Conservation (phyloP, 2,888 invertebrate genomes). For the Xestia c-nigrum region DNA sequence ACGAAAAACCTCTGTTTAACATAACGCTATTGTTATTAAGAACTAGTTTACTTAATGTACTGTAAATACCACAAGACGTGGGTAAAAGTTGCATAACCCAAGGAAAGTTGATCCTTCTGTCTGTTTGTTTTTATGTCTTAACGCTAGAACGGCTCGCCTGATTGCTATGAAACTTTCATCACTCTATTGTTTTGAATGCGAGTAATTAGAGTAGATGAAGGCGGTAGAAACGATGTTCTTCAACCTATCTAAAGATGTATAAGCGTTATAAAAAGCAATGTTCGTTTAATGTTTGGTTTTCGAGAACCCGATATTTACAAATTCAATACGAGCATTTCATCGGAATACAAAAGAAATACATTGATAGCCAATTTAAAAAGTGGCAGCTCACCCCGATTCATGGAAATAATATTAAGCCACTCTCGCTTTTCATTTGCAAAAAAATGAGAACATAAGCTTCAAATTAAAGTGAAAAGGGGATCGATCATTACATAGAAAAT, state of each 20-base stretch:
- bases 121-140: conserved; percentile 43
- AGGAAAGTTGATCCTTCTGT: conserved; percentile 40
- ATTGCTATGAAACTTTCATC: conserved; percentile 33
- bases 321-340: background rate
- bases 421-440: background rate
- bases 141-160: conserved; percentile 21
- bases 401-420: background rate
- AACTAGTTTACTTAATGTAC: conserved; percentile 33
- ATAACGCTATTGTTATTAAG: conserved; percentile 27
- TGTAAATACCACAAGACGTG: conserved; percentile 28
- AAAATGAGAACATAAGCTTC: background rate
- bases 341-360: background rate
- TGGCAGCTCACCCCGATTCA: too few species aligned
- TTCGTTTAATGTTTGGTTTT: background rate
- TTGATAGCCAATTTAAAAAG: background rate
- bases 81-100: conserved; percentile 44
- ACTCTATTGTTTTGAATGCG: conserved; percentile 34
- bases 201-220: conserved; percentile 9
- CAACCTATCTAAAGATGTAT: background rate
- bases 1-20: conserved; percentile 24
- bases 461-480: conserved; percentile 14
- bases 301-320: background rate
- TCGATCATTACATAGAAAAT: conserved; percentile 1
- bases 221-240: background rate
- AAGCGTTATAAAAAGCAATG: background rate